Evolutionary conservation across 2,888 invertebrate species (phyloP), one percentile per base, ranked within the genome.

Genomic region (Ormyrus pomaceus): DNA sequence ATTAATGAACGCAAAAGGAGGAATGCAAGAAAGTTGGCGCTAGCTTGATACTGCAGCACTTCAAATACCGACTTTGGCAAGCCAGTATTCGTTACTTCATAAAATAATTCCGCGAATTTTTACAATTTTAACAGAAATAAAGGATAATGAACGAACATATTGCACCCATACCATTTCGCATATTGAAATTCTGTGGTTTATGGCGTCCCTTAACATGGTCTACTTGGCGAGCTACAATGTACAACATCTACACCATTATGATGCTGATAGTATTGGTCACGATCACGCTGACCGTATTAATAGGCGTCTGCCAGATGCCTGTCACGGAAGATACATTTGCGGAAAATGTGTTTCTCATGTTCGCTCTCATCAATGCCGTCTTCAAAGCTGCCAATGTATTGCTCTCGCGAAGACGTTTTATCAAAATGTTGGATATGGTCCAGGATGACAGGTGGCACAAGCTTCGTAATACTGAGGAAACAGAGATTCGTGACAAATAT

Each of bases 261-360:
- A 73, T 79, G n/a, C 13, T 82, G 4, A 10, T 69, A 5, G 8
- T 79, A 0, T 45, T 82, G n/a, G 51, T 79, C 2, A 79, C 76
- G 13, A 79, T 73, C 0, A 68, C 73, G 48, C 11, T 79, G 2
- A 7, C 34, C 0, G 65, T 80, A 51, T 13, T 80, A 0, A 7
- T 80, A 11, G 75, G 34, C 5, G 80, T 82, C 0, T 79, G 19
- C 10, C 13, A 70, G 6, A 80, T 80, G 76, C 65, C 78, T 0
- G 50, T 73, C 5, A 70, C 11, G 10, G 55, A 78, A 5, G 78
- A 80, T 9, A 10, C 56, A 2, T 80, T 80, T 13, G 78, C 80
- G 3, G 82, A 82, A 9, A 80, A 59, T 45, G 61, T 82, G 4
- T 82, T 82, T 68, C 65, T 82, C 8, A 80, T 80, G 82, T 80